phyloP scores from a whole-genome alignment of 1,140 invertebrate species.

The Drosophila athabasca region DNA sequence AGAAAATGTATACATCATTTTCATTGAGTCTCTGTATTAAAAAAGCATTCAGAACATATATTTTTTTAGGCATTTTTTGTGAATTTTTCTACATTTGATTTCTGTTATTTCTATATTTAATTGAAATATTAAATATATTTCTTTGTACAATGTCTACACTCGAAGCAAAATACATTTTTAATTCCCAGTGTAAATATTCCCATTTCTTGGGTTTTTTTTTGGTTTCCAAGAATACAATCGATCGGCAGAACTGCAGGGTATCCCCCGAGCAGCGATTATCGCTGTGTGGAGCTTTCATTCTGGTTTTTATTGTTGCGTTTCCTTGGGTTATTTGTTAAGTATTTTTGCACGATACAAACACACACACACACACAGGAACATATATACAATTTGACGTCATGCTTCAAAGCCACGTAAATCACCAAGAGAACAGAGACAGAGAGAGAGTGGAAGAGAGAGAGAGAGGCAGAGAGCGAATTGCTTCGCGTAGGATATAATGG shows the following conservation, averaged over 20 bases:
- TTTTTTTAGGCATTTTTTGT: too few relatives aligned
- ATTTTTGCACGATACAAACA: slow-evolving; percentile 50
- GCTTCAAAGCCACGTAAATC: slow-evolving; percentile 76
- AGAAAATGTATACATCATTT: too few relatives aligned
- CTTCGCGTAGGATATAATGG: slow-evolving; percentile 64
- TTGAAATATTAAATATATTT: too few relatives aligned
- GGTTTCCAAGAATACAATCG: too few relatives aligned
- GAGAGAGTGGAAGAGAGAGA: slow-evolving; percentile 10
- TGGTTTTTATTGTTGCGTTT: slow-evolving; percentile 38
- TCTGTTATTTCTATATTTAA: too few relatives aligned
- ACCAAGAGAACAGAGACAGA: slow-evolving; percentile 34
- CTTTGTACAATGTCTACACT: too few relatives aligned
- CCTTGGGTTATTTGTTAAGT: slow-evolving; percentile 69
- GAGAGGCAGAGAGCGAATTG: slow-evolving; percentile 21
- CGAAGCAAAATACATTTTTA: too few relatives aligned
- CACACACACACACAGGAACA: not conserved
- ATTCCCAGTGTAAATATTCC: too few relatives aligned
- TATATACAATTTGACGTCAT: slow-evolving; percentile 75
- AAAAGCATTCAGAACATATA: too few relatives aligned
- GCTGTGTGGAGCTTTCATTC: not conserved
- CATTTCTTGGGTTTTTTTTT: too few relatives aligned
- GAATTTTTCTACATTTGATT: too few relatives aligned
- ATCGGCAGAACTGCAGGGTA: not conserved
- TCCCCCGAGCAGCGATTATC: not conserved
- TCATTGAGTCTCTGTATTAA: too few relatives aligned